Conservation (phyloP, 1,140 invertebrate genomes). For the Mya arenaria region DNA sequence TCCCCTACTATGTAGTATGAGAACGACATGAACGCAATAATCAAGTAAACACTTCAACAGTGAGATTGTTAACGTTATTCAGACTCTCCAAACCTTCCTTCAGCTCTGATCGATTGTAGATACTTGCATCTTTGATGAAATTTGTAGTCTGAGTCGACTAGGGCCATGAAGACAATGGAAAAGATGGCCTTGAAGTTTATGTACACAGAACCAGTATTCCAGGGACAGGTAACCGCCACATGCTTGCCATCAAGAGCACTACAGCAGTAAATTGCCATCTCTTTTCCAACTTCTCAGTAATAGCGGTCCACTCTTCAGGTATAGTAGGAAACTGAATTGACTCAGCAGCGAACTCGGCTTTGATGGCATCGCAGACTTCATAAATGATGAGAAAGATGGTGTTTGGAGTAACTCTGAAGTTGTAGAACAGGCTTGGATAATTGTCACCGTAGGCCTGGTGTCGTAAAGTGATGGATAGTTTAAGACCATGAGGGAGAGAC, state of each 20-base stretch:
- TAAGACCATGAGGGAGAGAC: constrained; percentile 44
- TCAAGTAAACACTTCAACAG: constrained; percentile 34
- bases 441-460: constrained; percentile 22
- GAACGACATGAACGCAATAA: too few species aligned
- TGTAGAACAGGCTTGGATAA: constrained; percentile 39
- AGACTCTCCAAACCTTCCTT: background rate
- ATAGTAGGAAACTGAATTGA: background rate
- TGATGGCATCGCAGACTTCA: constrained; percentile 34
- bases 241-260: constrained; percentile 62
- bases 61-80: constrained; percentile 41
- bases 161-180: constrained; percentile 57
- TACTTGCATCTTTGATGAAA: constrained; percentile 47
- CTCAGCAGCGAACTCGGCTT: too few species aligned
- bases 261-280: constrained; percentile 15
- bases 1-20: constrained; percentile 44
- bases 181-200: constrained; percentile 60
- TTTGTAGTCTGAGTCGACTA: constrained; percentile 48
- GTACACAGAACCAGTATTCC: constrained; percentile 51
- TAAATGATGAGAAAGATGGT: constrained; percentile 34
- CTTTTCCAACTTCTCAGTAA: background rate
- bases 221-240: constrained; percentile 45
- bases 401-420: constrained; percentile 25
- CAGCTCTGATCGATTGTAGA: constrained; percentile 24
- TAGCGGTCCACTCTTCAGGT: background rate
- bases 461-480: constrained; percentile 32